Conservation (phyloP, 2,888 invertebrate genomes). For the Chaitophorus viminalis region DNA sequence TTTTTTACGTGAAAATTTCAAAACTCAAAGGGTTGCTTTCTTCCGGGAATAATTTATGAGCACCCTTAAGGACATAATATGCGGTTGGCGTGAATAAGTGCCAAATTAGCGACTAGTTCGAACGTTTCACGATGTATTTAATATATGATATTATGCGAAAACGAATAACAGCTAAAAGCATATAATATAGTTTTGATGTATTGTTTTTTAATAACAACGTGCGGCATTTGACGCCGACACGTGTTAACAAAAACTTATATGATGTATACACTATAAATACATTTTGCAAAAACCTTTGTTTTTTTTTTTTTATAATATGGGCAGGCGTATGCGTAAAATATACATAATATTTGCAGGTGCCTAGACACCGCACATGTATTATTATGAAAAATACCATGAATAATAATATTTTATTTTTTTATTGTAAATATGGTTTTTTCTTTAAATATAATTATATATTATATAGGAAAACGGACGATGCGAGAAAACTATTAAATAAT, state of each 20-base stretch:
- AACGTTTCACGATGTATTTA: background rate
- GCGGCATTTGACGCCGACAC: background rate
- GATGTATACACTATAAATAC: background rate
- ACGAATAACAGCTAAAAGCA: background rate
- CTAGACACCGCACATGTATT: no score
- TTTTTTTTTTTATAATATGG: background rate
- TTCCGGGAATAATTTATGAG: background rate
- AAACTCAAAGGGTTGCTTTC: background rate
- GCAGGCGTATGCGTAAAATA: background rate
- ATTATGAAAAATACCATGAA: no score
- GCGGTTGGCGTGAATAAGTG: background rate
- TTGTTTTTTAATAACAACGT: constrained; percentile 6
- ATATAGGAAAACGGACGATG: no score
- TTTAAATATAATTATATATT: no score
- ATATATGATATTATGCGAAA: background rate
- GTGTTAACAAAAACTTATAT: background rate
- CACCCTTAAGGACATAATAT: background rate
- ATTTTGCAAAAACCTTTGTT: background rate
- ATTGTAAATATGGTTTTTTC: no score
- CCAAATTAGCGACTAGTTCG: background rate
- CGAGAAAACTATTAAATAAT: no score
- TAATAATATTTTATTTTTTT: no score
- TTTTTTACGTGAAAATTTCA: background rate
- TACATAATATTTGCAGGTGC: no score
- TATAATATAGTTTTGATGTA: background rate